A percentile compares a stretch with the other conserved stretches of the same genome.
Conservation (phyloP, 2,888 invertebrate genomes). For the Calameuta pallipes region DNA sequence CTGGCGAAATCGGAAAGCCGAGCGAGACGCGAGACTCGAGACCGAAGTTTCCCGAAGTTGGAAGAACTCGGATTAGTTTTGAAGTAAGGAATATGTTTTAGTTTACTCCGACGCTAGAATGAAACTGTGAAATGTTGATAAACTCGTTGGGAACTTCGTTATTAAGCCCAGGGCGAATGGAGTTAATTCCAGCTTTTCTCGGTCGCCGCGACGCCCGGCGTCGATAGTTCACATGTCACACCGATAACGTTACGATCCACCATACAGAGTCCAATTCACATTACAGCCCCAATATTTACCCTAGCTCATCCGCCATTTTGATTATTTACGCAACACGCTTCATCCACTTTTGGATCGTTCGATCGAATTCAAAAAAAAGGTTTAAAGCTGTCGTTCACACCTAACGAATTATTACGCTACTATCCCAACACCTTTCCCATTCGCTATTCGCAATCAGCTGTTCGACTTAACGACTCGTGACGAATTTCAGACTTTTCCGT, state of each 20-base stretch:
- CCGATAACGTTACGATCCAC: background rate
- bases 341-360: background rate
- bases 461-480: too few species aligned
- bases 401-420: too few species aligned
- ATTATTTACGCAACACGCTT: too few species aligned
- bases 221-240: background rate
- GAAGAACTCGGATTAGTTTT: background rate
- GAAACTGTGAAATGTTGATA: constrained; percentile 47
- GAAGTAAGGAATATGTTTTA: background rate
- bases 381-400: background rate
- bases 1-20: background rate
- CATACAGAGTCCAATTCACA: background rate
- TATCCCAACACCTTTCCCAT: background rate
- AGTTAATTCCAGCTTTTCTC: background rate
- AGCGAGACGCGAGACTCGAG: background rate
- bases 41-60: background rate
- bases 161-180: constrained; percentile 18
- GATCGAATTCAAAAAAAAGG: background rate
- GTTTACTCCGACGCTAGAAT: constrained; percentile 26
- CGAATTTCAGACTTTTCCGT: too few species aligned
- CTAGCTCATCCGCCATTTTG: too few species aligned
- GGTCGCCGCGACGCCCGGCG: background rate
- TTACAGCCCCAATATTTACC: background rate
- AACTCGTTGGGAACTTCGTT: constrained; percentile 42
- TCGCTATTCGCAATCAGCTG: background rate